Evolutionary conservation across 2,113 vertebrate genomes (phyloP), one percentile per base, ranked within the genome.

Genomic region (Aptenodytes forsteri): DNA sequence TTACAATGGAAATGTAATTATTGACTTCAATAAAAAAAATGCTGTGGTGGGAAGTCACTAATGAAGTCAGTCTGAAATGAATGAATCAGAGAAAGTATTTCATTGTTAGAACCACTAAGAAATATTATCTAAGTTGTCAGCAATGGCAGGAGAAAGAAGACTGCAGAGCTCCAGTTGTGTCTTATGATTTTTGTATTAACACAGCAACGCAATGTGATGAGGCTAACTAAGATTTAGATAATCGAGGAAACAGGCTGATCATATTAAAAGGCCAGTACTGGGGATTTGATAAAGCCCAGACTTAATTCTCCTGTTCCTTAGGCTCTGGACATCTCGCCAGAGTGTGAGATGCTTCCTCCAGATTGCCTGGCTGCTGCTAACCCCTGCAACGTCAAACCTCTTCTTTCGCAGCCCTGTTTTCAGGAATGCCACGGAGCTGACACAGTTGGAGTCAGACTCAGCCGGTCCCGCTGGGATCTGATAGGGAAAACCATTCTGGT

Each of bases 401-500:
- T 8, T 65, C 61, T 83, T 38, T 7, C 52, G 1, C 52, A 83
- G 14, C 46, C 55, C 32, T 44, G 16, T 69, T 94, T 52, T 90
- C 59, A 47, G 75, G 11, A 47, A 11, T 30, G 65, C 44, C 25
- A 27, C 3, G 10, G 88, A 69, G 79, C 54, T 87, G 92, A 62
- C 56, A 58, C 54, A n/a, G 64, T 3, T 78, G 77, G 66, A 97
- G 55, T 81, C 79, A 88, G 27, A 30, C 58, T 79, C 66, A 67
- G 55, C 46, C 20, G 5, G 16, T 75, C 52, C 87, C 52, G 1
- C 47, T 91, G 88, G 78, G 89, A 86, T 91, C 72, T 40, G 61
- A 83, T 34, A 3, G 25, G 87, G 75, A 97, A 96, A 95, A 83
- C 67, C 79, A 81, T 95, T 94, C 93, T 77, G 49, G 75, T 92